Conservation (phyloP, 2,113 vertebrate genomes). For the Terrapene triunguis region DNA sequence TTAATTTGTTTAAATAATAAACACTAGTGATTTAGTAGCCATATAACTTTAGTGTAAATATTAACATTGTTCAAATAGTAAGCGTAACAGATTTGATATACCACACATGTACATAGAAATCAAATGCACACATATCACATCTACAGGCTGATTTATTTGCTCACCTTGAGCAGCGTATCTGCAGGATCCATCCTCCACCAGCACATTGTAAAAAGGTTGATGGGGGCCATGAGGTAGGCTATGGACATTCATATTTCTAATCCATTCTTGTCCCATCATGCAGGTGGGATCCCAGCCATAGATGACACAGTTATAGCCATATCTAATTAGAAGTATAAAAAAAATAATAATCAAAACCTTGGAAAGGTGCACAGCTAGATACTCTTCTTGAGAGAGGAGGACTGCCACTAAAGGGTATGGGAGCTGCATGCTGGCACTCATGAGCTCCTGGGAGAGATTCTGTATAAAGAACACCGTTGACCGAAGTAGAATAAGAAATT, state of each 20-base stretch:
- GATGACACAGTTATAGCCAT: slow-evolving; percentile 95
- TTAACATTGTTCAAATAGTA: background rate
- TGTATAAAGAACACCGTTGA: background rate
- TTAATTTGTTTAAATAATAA: background rate
- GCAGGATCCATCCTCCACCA: slow-evolving; percentile 96
- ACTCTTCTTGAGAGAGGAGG: background rate
- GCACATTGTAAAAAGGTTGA: slow-evolving; percentile 97
- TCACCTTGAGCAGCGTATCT: slow-evolving; percentile 95
- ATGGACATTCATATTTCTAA: slow-evolving; percentile 95
- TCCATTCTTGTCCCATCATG: slow-evolving; percentile 98
- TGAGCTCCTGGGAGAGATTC: background rate
- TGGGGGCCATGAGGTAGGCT: slow-evolving; percentile 91
- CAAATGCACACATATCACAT: fast-evolving
- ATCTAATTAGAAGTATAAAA: slow-evolving; percentile 70
- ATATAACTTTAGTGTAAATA: background rate
- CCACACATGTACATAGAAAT: background rate
- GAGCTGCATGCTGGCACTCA: background rate
- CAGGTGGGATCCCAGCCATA: slow-evolving; percentile 98
- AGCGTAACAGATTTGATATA: too few species aligned
- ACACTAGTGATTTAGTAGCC: background rate
- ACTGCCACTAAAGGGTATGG: background rate
- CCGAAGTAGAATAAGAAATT: background rate
- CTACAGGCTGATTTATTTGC: background rate
- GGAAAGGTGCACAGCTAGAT: background rate
- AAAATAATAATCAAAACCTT: background rate